Evolutionary conservation across 2,113 vertebrate genomes (phyloP), one percentile per base, ranked within the genome.

Genomic region (Anguilla rostrata): DNA sequence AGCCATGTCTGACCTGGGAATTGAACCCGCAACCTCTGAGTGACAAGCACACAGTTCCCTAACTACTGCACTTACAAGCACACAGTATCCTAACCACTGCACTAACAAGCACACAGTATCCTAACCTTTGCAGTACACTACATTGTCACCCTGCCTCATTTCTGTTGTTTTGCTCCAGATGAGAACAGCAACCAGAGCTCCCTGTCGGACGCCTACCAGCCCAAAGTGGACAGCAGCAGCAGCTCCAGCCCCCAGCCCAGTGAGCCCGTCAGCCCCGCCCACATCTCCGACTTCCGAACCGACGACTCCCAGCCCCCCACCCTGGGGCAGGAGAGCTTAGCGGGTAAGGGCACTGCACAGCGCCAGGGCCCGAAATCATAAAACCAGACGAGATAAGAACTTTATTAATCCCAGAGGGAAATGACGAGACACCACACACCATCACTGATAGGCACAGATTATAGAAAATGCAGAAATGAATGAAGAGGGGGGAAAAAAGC

Each of bases 181-280:
- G 98, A 99, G 92, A 99, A 97, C 92, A 99, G 98, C 95, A 99
- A 99, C 93, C 98, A 98, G 96, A 99, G 98, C 90, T 99, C 98
- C 39, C 90, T 98, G 90, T 99, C 98, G 0, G 98, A 99, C 0
- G 95, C 96, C 66, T 99, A 97, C 91, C 98, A 97, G 86, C 94
- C 97, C 83, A 99, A 99, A 92, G 96, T 97, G 93, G 98, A 99
- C 90, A 98, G 97, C 96, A 98, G 98, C 92, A 97, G 96, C 87
- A 97, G 96, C 89, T 99, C 98, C 84, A 99, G 98, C 89, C 98
- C 97, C 2, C 97, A 97, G 91, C 97, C 97, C 91, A 99, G 98
- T 0, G 96, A 96, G 89, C 97, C 97, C 43, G 93, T 96, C 91
- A 97, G 97, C 89, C 97, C 97, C 40, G 96, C 97, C 1, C 98